These are phyloP conservation scores for Yponomeuta sedellus DNA, from an alignment of 2,888 invertebrate genomes.

Conservation along the genomic window DNA sequence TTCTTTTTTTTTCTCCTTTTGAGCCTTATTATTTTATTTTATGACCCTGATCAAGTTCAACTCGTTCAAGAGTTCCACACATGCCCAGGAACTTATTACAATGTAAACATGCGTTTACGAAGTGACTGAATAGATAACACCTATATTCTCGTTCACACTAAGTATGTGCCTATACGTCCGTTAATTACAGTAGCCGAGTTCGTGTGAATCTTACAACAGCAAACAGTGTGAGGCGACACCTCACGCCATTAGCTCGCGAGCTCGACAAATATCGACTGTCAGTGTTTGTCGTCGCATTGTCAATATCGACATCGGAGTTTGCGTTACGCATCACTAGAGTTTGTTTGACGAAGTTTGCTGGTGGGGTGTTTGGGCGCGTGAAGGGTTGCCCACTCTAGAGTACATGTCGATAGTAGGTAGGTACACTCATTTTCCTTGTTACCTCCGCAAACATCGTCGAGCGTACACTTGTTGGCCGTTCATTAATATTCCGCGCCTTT, in stretches of 20 bases:
- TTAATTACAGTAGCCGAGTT: conserved; percentile 61
- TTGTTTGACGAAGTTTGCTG: conserved; percentile 58
- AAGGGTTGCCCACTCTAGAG: conserved; percentile 68
- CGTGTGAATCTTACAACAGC: conserved; percentile 53
- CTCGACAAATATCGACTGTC: conserved; percentile 67
- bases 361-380: conserved; percentile 47
- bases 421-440: conserved; percentile 61
- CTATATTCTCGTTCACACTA: conserved; percentile 22
- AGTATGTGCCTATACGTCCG: conserved; percentile 28
- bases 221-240: conserved; percentile 48
- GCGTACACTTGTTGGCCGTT: conserved; percentile 30
- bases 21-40: conserved; percentile 61
- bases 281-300: conserved; percentile 63
- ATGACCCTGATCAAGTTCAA: conserved; percentile 49
- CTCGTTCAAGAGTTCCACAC: conserved; percentile 30
- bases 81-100: conserved; percentile 14
- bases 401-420: conserved; percentile 51
- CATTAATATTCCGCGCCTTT: conserved; percentile 28
- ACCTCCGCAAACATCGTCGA: conserved; percentile 56
- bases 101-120: conserved; percentile 13
- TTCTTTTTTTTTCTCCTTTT: conserved; percentile 53
- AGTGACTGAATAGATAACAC: neutral
- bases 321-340: conserved; percentile 74
- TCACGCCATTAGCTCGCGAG: conserved; percentile 66
- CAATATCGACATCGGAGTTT: conserved; percentile 72